phyloP scores from a whole-genome alignment of 2,113 vertebrate genomes.

The Perca fluviatilis region DNA sequence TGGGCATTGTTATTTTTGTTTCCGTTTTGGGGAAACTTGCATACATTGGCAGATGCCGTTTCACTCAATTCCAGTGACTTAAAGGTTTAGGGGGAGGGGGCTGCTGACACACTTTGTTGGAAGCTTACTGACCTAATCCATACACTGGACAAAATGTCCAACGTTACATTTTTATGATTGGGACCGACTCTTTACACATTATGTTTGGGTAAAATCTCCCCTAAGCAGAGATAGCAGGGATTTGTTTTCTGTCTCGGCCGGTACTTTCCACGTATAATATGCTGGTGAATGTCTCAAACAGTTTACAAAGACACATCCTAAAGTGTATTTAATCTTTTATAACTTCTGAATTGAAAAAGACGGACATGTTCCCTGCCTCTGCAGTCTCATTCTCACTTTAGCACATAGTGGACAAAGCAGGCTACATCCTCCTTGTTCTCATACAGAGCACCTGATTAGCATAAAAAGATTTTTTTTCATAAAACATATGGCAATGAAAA shows the following conservation, averaged over 20 bases:
- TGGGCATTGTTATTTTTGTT: no score
- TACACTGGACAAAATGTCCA: no score
- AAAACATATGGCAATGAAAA: conserved; percentile 32
- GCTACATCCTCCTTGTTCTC: not conserved
- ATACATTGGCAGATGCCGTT: no score
- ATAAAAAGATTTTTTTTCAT: conserved; percentile 38
- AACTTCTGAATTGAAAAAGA: not conserved
- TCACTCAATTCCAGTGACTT: no score
- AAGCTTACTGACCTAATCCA: no score
- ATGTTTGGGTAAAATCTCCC: not conserved
- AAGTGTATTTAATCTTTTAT: not conserved
- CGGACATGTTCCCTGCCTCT: not conserved
- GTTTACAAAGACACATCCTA: not conserved
- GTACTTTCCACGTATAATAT: no score
- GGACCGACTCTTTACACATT: not conserved
- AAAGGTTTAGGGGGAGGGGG: no score
- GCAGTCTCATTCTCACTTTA: not conserved
- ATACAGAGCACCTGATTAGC: conserved; percentile 37
- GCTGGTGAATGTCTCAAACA: not conserved
- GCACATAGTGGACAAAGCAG: conserved; percentile 4
- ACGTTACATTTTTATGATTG: not conserved
- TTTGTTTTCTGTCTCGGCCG: not conserved
- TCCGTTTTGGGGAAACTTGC: no score
- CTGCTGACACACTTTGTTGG: no score
- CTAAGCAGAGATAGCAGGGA: not conserved